Evolutionary conservation across 2,888 invertebrate species (phyloP).

Genomic region (Apotomis capreana): DNA sequence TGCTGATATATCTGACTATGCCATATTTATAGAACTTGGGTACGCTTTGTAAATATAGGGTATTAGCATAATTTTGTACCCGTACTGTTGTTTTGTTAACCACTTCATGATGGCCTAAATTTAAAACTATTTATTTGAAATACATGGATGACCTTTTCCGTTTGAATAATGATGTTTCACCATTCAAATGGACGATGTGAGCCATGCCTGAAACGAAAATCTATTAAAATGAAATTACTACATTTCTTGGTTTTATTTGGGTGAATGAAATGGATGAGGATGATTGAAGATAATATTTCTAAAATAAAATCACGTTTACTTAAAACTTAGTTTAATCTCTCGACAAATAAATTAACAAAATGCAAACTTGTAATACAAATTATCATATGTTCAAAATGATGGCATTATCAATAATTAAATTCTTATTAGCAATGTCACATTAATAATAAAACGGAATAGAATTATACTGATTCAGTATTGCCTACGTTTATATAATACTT

Average conservation of each 20-base stretch:
- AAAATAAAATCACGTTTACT: constrained; percentile 56
- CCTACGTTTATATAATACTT: constrained; percentile 61
- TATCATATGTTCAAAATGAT: constrained; percentile 63
- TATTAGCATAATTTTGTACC: constrained; percentile 54
- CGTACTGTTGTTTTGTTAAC: constrained; percentile 60
- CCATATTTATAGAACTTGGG: constrained; percentile 61
- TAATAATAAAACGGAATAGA: constrained; percentile 64
- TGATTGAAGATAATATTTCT: background rate
- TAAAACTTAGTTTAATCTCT: constrained; percentile 81
- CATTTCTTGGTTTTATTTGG: constrained; percentile 46
- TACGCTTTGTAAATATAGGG: constrained; percentile 72
- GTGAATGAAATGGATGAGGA: too few relatives aligned
- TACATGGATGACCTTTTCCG: constrained; percentile 80
- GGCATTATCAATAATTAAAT: constrained; percentile 74
- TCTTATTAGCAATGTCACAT: constrained; percentile 62
- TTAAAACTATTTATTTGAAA: constrained; percentile 72
- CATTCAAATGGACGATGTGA: constrained; percentile 79
- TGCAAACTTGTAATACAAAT: constrained; percentile 67
- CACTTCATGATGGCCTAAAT: constrained; percentile 56
- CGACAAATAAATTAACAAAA: constrained; percentile 81
- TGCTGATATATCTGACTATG: constrained; percentile 50
- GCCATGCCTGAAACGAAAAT: constrained; percentile 70
- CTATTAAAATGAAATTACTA: constrained; percentile 51
- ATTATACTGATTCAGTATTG: constrained; percentile 61
- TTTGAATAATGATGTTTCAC: constrained; percentile 60